Evolutionary conservation across 2,797 vertebrate species (phyloP), one percentile per base, ranked within the genome.

Genomic region (Acropternis orthonyx): DNA sequence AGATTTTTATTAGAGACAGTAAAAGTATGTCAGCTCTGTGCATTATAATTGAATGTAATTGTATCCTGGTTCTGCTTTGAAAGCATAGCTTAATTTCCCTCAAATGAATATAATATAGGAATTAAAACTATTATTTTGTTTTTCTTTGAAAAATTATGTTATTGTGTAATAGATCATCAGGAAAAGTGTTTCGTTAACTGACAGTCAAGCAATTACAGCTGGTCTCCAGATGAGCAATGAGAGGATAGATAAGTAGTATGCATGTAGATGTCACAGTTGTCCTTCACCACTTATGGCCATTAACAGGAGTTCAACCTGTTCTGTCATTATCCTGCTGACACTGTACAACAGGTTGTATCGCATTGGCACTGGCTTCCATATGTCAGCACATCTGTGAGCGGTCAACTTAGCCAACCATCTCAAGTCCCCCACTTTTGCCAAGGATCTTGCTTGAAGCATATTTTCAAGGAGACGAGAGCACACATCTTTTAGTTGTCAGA

Each of bases 291-390:
- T 94, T 96, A 78, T 94, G 95, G 96, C 97, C 93, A 95, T 97
- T 91, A 97, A 91, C 94, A 90, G 82, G 94, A 94, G 94, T 98
- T 93, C 97, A 97, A 97, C 97, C 97, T 98, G 98, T 98, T 98
- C 96, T 97, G 95, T 98, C 96, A 98, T 98, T 96, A 96, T 98
- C 98, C 98, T 98, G 97, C 97, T 97, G 97, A 95, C 97, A 97
- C 95, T 96, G 97, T 97, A 98, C 98, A 99, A 99, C 99, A 99
- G 98, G 99, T 99, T 98, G 97, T 95, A 95, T 96, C 76, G 97
- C 97, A 97, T 91, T 93, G 96, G 97, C 98, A 98, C 97, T 97
- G 96, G 97, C 97, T 96, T 94, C 97, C 98, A 98, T 98, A 98
- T 98, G 97, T 96, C 97, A 96, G 93, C 97, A 97, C 98, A 98